phyloP scores from a whole-genome alignment of 2,888 invertebrate genomes.

The Sialis lutaria region DNA sequence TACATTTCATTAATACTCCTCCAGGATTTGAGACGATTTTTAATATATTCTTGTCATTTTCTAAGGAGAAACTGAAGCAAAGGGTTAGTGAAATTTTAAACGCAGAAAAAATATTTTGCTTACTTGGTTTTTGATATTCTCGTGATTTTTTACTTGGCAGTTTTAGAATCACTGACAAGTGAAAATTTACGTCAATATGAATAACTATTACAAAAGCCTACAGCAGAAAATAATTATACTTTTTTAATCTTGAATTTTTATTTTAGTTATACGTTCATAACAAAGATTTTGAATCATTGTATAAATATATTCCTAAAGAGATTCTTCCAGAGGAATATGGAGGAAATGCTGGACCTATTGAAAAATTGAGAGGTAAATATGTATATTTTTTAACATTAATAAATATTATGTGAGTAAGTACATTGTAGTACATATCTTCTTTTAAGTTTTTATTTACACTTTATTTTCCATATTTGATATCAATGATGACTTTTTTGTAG shows the following conservation, averaged over 20 bases:
- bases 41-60: constrained; percentile 36
- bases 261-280: constrained; percentile 33
- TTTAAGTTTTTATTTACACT: no score
- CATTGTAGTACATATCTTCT: no score
- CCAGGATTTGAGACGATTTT: constrained; percentile 37
- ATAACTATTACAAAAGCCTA: no score
- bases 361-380: constrained; percentile 29
- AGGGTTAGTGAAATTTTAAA: constrained; percentile 27
- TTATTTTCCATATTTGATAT: background rate
- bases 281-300: constrained; percentile 32
- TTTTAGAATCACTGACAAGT: no score
- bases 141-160: no score
- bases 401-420: no score
- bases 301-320: constrained; percentile 35
- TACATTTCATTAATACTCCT: constrained; percentile 40
- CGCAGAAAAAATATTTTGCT: no score
- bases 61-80: constrained; percentile 40
- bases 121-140: no score
- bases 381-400: no score
- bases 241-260: constrained; percentile 9
- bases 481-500: constrained; percentile 17
- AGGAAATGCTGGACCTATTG: constrained; percentile 35
- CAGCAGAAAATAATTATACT: background rate
- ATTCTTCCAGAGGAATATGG: constrained; percentile 48
- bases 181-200: no score